Base-by-base conservation (phyloP, 2,888 invertebrate species). In the Crepidodera aurea region DNA sequence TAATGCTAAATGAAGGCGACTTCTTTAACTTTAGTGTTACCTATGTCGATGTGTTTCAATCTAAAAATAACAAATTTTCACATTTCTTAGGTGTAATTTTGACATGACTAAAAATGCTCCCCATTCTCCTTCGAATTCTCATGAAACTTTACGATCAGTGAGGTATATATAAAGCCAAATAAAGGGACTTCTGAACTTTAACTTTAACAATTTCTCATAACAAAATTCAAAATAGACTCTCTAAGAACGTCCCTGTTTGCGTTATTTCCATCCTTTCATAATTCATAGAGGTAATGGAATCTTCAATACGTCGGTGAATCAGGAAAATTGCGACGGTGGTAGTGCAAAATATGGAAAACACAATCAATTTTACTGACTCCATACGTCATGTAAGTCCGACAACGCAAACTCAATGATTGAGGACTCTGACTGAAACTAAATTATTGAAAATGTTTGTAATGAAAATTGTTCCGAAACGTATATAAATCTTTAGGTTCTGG, bases 401-500 rank as follows among this genome's bases (percentile, higher is more conserved):
- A 42, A 4, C 42, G 22, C 16, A 19, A 42, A 42, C 42, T 42
- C 18, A 19, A 34, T 34, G 34, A 34, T 34, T 34, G 34, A 34
- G 42, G 18, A 3, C 16, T 42, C 7, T 7, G 22, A 42, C 12
- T 15, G 18, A 12, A 42, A 8, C n/a, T 42, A 42, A 18, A 42
- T 42, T 42, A 42, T 42, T 42, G 42, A 42, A 19, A 18, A 42
- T 42, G 42, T 42, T 42, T 42, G 42, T 42, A 42, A 42, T 13
- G 42, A 18, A 42, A 42, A 42, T 16, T 42, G 42, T 42, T 42
- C 18, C n/a, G n/a, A n/a, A n/a, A n/a, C n/a, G n/a, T n/a, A n/a
- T n/a, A n/a, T n/a, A n/a, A n/a, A n/a, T n/a, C n/a, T n/a, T n/a
- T n/a, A n/a, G n/a, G n/a, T n/a, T n/a, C n/a, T n/a, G n/a, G n/a